Conservation (phyloP, 1,140 invertebrate genomes). For the Eriocheir sinensis region DNA sequence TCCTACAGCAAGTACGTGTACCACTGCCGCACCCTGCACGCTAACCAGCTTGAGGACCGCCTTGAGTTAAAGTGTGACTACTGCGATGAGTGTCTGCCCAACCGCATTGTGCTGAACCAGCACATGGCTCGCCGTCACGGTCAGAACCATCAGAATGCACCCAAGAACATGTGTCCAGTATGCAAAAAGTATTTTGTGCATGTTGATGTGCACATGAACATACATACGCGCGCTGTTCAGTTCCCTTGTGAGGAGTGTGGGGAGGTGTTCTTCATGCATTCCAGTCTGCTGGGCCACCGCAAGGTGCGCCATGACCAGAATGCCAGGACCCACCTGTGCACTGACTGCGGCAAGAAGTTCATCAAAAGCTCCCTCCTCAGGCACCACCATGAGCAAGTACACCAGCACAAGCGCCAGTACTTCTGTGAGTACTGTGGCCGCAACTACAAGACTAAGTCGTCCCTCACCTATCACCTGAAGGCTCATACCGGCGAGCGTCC, state of each 20-base stretch:
- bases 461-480: slow-evolving; percentile 80
- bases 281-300: slow-evolving; percentile 63
- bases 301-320: slow-evolving; percentile 57
- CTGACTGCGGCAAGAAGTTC: slow-evolving; percentile 58
- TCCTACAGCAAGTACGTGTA: slow-evolving; percentile 69
- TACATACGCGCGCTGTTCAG: slow-evolving; percentile 68
- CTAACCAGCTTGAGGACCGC: slow-evolving; percentile 62
- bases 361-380: slow-evolving; percentile 58
- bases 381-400: slow-evolving; percentile 62
- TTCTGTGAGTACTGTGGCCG: slow-evolving; percentile 84
- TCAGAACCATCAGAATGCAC: slow-evolving; percentile 44
- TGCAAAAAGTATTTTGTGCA: slow-evolving; percentile 70
- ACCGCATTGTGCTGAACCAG: slow-evolving; percentile 58
- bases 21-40: slow-evolving; percentile 63
- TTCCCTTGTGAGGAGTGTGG: slow-evolving; percentile 68
- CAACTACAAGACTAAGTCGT: slow-evolving; percentile 82
- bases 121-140: slow-evolving; percentile 60
- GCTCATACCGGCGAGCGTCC: slow-evolving; percentile 79
- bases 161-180: slow-evolving; percentile 65
- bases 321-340: slow-evolving; percentile 47
- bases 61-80: slow-evolving; percentile 41
- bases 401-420: slow-evolving; percentile 83
- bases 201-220: slow-evolving; percentile 68
- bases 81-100: slow-evolving; percentile 48
- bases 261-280: slow-evolving; percentile 69